Conservation (phyloP, 2,888 invertebrate species). For the Amiota minor region DNA sequence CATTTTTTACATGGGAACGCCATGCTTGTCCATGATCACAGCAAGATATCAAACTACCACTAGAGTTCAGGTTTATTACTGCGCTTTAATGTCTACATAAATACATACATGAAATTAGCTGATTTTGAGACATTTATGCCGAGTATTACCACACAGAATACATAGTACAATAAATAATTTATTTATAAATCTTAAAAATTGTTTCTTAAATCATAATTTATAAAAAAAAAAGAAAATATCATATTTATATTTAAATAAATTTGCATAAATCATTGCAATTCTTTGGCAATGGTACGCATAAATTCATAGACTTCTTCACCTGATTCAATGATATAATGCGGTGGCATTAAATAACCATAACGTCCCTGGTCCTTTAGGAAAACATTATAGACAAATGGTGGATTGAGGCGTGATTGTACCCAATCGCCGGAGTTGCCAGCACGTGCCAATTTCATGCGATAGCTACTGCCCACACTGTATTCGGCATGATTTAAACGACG, state of each 20-base stretch:
- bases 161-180: constrained; percentile 14
- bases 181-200: constrained; percentile 25
- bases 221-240: constrained; percentile 28
- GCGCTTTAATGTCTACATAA: too few relatives aligned
- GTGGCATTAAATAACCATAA: constrained; percentile 70
- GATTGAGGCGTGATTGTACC: constrained; percentile 64
- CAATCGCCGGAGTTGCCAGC: constrained; percentile 71
- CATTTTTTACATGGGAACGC: too few relatives aligned
- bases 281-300: constrained; percentile 64
- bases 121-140: too few relatives aligned
- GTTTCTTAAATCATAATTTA: constrained; percentile 15
- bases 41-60: too few relatives aligned
- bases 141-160: too few relatives aligned
- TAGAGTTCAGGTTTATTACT: too few relatives aligned
- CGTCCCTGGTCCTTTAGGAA: constrained; percentile 70
- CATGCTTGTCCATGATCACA: too few relatives aligned
- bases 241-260: constrained; percentile 22
- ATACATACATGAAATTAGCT: too few relatives aligned
- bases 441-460: constrained; percentile 64
- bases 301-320: constrained; percentile 69
- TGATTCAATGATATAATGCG: constrained; percentile 68
- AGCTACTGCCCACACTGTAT: constrained; percentile 67
- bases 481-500: constrained; percentile 66
- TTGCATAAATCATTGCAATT: constrained; percentile 41
- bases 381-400: constrained; percentile 67